Percentiles rank a stretch among this genome's conserved stretches.
phyloP scores from a whole-genome alignment of 2,113 vertebrate species.

The Asarcornis scutulata region DNA sequence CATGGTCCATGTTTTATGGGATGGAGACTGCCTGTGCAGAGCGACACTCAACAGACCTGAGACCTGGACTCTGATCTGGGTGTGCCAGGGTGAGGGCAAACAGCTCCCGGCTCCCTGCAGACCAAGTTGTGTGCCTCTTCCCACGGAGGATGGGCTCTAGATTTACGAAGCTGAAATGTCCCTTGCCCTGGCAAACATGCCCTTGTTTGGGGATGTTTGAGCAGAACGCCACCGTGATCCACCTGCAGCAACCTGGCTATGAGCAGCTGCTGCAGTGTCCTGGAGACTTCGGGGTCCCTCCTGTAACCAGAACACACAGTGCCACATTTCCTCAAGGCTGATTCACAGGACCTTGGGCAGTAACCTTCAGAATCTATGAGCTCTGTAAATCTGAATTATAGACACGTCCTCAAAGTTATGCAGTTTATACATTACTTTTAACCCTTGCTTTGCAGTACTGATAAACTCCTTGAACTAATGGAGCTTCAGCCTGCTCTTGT shows the following conservation, averaged over 20 bases:
- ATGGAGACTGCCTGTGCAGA: not conserved
- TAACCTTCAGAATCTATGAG: not conserved
- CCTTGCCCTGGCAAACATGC: not conserved
- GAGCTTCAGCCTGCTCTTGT: not conserved
- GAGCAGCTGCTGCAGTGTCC: not conserved
- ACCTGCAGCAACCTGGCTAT: not conserved
- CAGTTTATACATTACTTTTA: not conserved
- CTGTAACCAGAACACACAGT: not conserved
- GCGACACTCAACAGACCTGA: accelerated
- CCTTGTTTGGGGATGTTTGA: not conserved
- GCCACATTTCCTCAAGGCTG: not conserved
- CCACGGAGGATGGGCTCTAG: not conserved
- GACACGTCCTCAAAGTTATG: not conserved
- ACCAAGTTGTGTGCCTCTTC: not conserved
- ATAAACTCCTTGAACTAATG: not conserved
- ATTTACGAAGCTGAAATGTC: not conserved
- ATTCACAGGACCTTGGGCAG: not conserved
- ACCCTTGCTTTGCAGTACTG: not conserved
- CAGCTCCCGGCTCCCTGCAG: not conserved
- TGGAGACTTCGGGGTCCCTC: not conserved
- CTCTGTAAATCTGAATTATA: not conserved
- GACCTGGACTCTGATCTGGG: constrained; percentile 59
- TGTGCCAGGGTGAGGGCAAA: not conserved
- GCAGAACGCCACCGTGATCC: accelerated
- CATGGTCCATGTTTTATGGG: accelerated